These are phyloP conservation scores for Cyphomyrmex costatus DNA, from an alignment of 1,140 invertebrate species.

Conservation along the genomic window DNA sequence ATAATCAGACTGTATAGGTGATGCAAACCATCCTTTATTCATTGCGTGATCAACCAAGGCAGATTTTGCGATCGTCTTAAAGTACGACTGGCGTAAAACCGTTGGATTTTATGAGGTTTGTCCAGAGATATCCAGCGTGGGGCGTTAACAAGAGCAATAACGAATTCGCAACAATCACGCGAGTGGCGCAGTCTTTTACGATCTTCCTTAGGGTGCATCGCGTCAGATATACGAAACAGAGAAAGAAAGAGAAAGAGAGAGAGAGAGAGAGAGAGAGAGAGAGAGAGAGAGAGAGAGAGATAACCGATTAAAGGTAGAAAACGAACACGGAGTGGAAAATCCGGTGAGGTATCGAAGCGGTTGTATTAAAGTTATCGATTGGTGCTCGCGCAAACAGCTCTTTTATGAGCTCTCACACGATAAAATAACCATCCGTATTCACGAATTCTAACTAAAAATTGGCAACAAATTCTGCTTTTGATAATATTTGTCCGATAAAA, in stretches of 20 bases:
- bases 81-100: conserved; percentile 53
- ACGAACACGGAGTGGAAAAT: conserved; percentile 20
- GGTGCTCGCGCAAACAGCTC: neutral
- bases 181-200: conserved; percentile 74
- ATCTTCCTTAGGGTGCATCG: conserved; percentile 62
- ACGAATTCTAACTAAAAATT: neutral
- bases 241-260: neutral
- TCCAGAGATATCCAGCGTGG: conserved; percentile 72
- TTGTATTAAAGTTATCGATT: conserved; percentile 37
- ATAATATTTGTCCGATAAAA: conserved; percentile 7
- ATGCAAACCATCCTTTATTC: conserved; percentile 36
- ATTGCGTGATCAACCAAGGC: conserved; percentile 54
- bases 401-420: conserved; percentile 9
- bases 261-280: neutral
- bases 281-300: neutral
- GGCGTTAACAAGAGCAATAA: conserved; percentile 82
- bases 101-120: conserved; percentile 80
- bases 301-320: neutral
- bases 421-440: neutral
- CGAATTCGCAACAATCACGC: conserved; percentile 83
- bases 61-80: conserved; percentile 62
- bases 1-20: neutral
- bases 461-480: neutral
- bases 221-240: conserved; percentile 55
- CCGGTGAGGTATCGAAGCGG: neutral